phyloP scores from a whole-genome alignment of 2,797 vertebrate species.

The Danio kyathit region DNA sequence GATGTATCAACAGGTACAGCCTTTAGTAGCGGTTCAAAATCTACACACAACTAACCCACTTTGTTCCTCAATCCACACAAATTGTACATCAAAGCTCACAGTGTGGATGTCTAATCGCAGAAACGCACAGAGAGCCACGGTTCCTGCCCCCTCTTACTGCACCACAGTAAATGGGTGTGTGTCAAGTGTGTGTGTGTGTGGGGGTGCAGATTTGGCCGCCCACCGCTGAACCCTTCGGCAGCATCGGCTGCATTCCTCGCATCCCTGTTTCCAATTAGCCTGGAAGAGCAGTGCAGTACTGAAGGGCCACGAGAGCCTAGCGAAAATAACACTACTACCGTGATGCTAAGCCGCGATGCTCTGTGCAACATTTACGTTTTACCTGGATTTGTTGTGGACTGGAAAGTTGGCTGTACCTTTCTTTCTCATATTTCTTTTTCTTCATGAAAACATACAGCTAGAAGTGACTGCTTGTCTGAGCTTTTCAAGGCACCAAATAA shows the following conservation, averaged over 20 bases:
- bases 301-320: slow-evolving; percentile 38
- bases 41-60: background rate
- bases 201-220: slow-evolving; percentile 36
- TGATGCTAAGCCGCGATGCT: background rate
- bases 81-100: slow-evolving; percentile 6
- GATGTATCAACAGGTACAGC: slow-evolving; percentile 2
- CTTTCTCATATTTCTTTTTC: background rate
- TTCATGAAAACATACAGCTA: background rate
- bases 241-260: slow-evolving; percentile 57
- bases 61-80: slow-evolving; percentile 1
- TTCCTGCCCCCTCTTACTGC: slow-evolving; percentile 27
- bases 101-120: background rate
- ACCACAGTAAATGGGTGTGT: slow-evolving; percentile 11
- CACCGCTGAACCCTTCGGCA: slow-evolving; percentile 54
- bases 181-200: slow-evolving; percentile 25
- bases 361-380: background rate
- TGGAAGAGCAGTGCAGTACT: slow-evolving; percentile 42
- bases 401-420: slow-evolving; percentile 15
- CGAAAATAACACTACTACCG: slow-evolving; percentile 37
- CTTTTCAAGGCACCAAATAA: slow-evolving; percentile 2
- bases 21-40: background rate
- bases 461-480: background rate
- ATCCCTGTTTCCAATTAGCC: slow-evolving; percentile 69
- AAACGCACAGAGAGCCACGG: slow-evolving; percentile 1
- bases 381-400: slow-evolving; percentile 9